phyloP scores from a whole-genome alignment of 2,113 vertebrate genomes.

The Osmerus eperlanus region DNA sequence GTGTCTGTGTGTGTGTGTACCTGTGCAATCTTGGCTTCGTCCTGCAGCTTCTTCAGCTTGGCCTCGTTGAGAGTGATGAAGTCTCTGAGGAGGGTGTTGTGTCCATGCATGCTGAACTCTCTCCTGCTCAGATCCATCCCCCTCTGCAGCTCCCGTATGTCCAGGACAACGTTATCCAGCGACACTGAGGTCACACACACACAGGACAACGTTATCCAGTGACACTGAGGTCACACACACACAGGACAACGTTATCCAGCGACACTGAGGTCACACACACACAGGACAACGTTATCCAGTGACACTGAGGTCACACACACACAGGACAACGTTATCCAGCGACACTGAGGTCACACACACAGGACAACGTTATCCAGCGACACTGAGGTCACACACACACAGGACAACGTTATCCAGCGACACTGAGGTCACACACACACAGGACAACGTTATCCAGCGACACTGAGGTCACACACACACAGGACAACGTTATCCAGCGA shows the following conservation, averaged over 20 bases:
- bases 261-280: constrained; percentile 75
- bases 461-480: constrained; percentile 65
- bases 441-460: constrained; percentile 93
- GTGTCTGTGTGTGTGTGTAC: constrained; percentile 47
- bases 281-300: constrained; percentile 88
- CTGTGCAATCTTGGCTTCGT: constrained; percentile 90
- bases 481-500: constrained; percentile 93
- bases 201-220: constrained; percentile 85
- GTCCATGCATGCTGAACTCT: constrained; percentile 88
- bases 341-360: constrained; percentile 75
- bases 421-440: constrained; percentile 65
- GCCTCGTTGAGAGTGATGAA: constrained; percentile 85
- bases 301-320: constrained; percentile 75
- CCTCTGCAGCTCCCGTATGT: constrained; percentile 90
- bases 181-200: constrained; percentile 75
- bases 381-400: constrained; percentile 65
- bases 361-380: constrained; percentile 93
- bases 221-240: constrained; percentile 75
- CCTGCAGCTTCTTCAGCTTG: constrained; percentile 91
- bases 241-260: constrained; percentile 88
- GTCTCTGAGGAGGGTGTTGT: constrained; percentile 82
- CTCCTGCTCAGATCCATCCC: constrained; percentile 91
- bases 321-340: constrained; percentile 88
- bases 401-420: constrained; percentile 90
- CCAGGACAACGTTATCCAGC: constrained; percentile 90